Evolutionary conservation across 1,140 invertebrate species (phyloP).

Genomic region (Ericerus pela): DNA sequence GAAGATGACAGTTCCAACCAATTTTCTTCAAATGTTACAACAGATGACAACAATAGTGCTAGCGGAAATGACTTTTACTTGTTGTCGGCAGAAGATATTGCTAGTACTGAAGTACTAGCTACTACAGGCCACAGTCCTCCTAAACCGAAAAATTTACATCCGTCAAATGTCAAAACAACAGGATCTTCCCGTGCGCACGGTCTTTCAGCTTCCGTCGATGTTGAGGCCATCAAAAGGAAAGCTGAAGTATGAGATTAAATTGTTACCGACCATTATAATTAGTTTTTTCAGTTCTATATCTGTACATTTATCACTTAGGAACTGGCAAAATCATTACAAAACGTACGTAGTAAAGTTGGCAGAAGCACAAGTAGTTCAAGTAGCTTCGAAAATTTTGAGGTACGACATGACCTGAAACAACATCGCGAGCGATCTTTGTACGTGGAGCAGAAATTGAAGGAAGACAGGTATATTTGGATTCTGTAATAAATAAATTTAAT

Average conservation of each 20-base stretch:
- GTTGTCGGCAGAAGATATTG: too few species aligned
- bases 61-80: too few species aligned
- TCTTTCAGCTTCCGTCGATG: background rate
- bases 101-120: too few species aligned
- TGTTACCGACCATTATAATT: too few species aligned
- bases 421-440: background rate
- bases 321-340: background rate
- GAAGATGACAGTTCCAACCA: too few species aligned
- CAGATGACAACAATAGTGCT: too few species aligned
- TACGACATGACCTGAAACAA: background rate
- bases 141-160: background rate
- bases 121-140: too few species aligned
- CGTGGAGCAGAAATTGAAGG: background rate
- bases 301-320: too few species aligned
- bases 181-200: background rate
- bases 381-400: background rate
- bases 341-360: background rate
- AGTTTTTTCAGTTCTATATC: too few species aligned
- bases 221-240: background rate
- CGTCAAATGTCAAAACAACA: background rate
- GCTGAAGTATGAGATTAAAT: background rate
- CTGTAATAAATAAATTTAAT: background rate
- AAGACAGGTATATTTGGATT: slow-evolving; percentile 1
- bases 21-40: too few species aligned
- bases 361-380: background rate